Conservation (phyloP, 2,888 invertebrate species). For the Acanthosepion pharaonis region DNA sequence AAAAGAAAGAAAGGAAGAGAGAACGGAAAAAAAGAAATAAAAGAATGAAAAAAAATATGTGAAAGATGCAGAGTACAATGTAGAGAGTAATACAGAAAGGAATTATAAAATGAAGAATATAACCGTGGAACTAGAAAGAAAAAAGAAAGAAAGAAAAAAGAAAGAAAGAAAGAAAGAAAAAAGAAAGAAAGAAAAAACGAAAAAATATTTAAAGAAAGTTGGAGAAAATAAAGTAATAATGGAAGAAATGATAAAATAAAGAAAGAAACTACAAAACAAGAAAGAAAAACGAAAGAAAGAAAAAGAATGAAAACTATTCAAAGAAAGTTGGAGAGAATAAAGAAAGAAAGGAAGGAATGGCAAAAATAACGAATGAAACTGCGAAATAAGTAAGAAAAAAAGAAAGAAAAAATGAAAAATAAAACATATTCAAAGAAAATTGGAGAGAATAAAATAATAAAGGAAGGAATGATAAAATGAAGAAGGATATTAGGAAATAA, state of each 20-base stretch:
- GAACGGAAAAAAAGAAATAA: too few relatives aligned
- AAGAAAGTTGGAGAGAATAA: background rate
- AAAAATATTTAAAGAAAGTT: too few relatives aligned
- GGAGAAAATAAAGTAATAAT: background rate
- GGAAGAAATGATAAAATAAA: background rate
- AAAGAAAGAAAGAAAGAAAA: background rate
- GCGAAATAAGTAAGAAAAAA: background rate
- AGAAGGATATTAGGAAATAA: background rate
- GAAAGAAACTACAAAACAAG: background rate
- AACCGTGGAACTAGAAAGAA: too few relatives aligned
- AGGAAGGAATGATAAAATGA: background rate
- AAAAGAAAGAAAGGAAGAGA: too few relatives aligned
- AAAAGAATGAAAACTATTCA: background rate
- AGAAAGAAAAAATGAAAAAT: background rate
- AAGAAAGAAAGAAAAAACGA: background rate
- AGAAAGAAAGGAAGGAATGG: too few relatives aligned
- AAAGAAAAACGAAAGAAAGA: background rate
- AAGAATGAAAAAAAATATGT: too few relatives aligned
- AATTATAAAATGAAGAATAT: too few relatives aligned
- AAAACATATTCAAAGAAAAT: background rate
- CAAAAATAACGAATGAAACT: background rate
- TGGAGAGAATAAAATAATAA: background rate
- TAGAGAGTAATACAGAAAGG: too few relatives aligned
- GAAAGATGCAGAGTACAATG: too few relatives aligned
- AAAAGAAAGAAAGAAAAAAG: too few relatives aligned